Percentiles rank a stretch among this genome's conserved stretches.
Conservation (phyloP, 2,888 invertebrate genomes). For the Hirtodrosophila duncani region DNA sequence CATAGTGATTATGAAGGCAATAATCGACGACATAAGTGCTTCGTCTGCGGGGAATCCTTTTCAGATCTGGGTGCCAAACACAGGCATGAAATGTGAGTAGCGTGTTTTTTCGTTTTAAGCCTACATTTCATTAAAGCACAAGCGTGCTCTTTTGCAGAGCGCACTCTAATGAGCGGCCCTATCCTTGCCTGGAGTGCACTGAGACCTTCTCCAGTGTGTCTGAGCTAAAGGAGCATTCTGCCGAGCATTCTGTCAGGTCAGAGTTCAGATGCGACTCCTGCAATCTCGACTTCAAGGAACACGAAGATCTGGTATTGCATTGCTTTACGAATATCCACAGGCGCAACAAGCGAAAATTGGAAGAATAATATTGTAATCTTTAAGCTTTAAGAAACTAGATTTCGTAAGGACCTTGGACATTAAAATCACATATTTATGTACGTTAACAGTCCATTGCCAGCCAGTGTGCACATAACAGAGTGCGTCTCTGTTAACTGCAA, state of each 20-base stretch:
- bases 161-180: constrained; percentile 57
- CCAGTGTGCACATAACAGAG: no score
- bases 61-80: constrained; percentile 32
- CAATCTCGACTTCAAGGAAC: constrained; percentile 17
- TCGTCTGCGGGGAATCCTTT: constrained; percentile 40
- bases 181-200: constrained; percentile 57
- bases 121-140: no score
- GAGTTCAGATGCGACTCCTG: constrained; percentile 46
- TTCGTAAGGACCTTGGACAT: no score
- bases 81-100: constrained; percentile 54
- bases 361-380: constrained; percentile 29
- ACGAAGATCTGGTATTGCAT: constrained; percentile 24
- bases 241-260: constrained; percentile 28
- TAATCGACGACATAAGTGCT: constrained; percentile 33
- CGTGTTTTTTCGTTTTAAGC: no score
- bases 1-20: constrained; percentile 29
- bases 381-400: no score
- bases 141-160: constrained; percentile 42
- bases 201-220: constrained; percentile 25
- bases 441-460: no score
- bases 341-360: constrained; percentile 5
- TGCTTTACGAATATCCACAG: constrained; percentile 32
- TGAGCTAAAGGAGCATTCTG: constrained; percentile 29
- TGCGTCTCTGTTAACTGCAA: no score
- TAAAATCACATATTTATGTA: no score